A percentile compares a stretch with the other conserved stretches of the same genome.
These are phyloP conservation scores for Stenodera caucasica DNA, from an alignment of 2,888 invertebrate genomes.

Conservation along the genomic window DNA sequence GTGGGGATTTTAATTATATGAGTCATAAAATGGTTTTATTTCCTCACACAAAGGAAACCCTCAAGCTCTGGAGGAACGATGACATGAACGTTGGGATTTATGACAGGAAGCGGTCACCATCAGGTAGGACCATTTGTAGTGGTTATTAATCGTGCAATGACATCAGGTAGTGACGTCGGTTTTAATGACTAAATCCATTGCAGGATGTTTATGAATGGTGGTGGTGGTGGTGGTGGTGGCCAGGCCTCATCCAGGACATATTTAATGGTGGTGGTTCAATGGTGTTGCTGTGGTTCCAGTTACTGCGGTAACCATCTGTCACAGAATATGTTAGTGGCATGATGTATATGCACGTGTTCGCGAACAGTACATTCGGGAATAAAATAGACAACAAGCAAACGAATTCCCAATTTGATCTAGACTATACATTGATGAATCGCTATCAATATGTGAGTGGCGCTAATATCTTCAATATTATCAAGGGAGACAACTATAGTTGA, in stretches of 20 bases:
- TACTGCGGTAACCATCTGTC: slow-evolving; percentile 48
- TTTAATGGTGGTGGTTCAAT: slow-evolving; percentile 41
- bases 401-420: slow-evolving; percentile 23
- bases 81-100: slow-evolving; percentile 17
- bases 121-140: slow-evolving; percentile 37
- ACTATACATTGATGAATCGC: slow-evolving; percentile 34
- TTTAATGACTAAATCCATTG: slow-evolving; percentile 45
- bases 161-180: slow-evolving; percentile 49
- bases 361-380: slow-evolving; percentile 31
- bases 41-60: not conserved
- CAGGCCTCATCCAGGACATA: slow-evolving; percentile 40
- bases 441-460: slow-evolving; percentile 35
- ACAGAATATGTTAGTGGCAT: slow-evolving; percentile 42
- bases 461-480: slow-evolving; percentile 22
- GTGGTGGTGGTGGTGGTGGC: slow-evolving; percentile 10
- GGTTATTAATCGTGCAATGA: slow-evolving; percentile 46
- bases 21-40: not conserved
- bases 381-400: slow-evolving; percentile 15
- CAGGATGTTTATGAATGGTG: slow-evolving; percentile 43
- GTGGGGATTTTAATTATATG: not conserved
- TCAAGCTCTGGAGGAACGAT: not conserved
- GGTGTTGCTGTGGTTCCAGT: slow-evolving; percentile 42
- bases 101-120: slow-evolving; percentile 30
- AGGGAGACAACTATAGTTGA: slow-evolving; percentile 22
- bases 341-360: slow-evolving; percentile 48